Evolutionary conservation across 1,140 invertebrate species (phyloP).

Genomic region (Reticulitermes speratus): DNA sequence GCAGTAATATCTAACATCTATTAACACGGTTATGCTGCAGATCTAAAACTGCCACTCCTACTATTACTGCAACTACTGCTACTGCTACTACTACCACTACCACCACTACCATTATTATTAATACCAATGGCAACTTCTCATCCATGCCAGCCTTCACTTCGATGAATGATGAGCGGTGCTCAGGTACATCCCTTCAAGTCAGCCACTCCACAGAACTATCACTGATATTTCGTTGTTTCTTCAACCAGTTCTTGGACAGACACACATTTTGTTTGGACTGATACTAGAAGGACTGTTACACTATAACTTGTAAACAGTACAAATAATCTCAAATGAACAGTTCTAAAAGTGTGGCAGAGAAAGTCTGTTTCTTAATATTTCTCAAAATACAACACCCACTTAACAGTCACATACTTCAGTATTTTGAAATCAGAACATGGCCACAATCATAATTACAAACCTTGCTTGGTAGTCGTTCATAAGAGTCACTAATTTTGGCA

Average conservation of each 20-base stretch:
- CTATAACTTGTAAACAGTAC: neutral
- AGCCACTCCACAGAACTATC: neutral
- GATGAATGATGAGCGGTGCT: neutral
- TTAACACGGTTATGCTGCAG: neutral
- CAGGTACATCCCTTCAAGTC: slow-evolving; percentile 21
- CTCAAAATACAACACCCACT: neutral
- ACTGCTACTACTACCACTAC: neutral
- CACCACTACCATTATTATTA: neutral
- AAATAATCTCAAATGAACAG: neutral
- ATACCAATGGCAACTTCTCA: neutral
- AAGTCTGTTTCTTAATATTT: neutral
- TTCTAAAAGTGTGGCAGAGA: no score
- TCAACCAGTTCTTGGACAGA: neutral
- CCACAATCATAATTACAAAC: neutral
- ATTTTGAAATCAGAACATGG: neutral
- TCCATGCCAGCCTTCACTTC: neutral
- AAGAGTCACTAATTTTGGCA: neutral
- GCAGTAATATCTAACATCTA: neutral
- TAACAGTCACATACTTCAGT: neutral
- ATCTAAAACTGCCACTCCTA: neutral
- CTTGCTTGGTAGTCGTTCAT: neutral
- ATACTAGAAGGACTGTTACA: slow-evolving; percentile 12
- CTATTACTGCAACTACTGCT: neutral
- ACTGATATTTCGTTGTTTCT: neutral
- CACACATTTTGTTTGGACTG: neutral